phyloP scores from a whole-genome alignment of 2,113 vertebrate genomes.

The Hypomesus transpacificus region DNA sequence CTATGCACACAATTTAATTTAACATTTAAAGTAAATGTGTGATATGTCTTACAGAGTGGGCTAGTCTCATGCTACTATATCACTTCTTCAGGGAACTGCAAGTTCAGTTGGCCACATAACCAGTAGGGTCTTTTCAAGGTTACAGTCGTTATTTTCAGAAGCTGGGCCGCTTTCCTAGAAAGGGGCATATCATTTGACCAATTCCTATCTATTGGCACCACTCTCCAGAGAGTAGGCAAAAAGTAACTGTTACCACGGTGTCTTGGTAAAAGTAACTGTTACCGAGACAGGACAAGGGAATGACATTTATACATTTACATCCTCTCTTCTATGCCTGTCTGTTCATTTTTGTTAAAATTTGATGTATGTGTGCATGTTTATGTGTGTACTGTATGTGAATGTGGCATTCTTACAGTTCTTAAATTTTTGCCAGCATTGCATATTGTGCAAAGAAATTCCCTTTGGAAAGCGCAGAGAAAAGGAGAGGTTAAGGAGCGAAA shows the following conservation, averaged over 20 bases:
- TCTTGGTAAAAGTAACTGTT: too few species aligned
- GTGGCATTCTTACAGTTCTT: constrained; percentile 28
- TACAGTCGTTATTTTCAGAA: constrained; percentile 23
- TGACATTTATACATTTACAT: background rate
- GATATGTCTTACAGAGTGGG: background rate
- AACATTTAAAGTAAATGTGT: constrained; percentile 16
- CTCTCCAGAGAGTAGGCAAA: constrained; percentile 23
- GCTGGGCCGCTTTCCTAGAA: constrained; percentile 41
- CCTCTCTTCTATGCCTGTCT: constrained; percentile 41
- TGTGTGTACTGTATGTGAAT: constrained; percentile 8
- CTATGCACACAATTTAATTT: background rate
- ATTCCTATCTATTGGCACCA: constrained; percentile 23
- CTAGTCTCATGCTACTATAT: background rate
- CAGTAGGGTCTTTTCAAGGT: constrained; percentile 18
- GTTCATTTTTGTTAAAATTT: constrained; percentile 29
- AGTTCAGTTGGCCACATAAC: background rate
- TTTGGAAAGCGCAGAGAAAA: constrained; percentile 51
- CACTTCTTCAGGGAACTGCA: background rate
- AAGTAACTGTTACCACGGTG: constrained; percentile 32
- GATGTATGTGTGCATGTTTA: constrained; percentile 28
- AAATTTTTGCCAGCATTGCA: constrained; percentile 50
- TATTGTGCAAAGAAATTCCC: constrained; percentile 49
- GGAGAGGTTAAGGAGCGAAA: constrained; percentile 48
- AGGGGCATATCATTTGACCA: constrained; percentile 35
- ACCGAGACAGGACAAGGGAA: background rate